Evolutionary conservation across 2,888 invertebrate species (phyloP), one percentile per base, ranked within the genome.

Genomic region (Cistogaster globosa): DNA sequence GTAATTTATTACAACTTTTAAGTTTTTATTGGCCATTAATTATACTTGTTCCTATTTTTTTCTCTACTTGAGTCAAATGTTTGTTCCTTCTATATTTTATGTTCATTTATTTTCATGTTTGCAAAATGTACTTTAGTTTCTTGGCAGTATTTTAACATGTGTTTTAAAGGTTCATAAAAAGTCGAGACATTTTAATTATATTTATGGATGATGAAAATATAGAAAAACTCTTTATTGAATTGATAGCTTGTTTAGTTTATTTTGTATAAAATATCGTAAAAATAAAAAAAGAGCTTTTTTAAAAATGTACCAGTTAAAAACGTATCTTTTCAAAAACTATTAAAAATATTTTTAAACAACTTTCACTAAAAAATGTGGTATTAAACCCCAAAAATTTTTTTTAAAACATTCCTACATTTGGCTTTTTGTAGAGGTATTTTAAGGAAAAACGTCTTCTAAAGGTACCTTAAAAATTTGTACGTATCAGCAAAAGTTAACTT

Each of bases 1-100:
- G 55, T 62, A 69, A 84, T 84, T 79, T 79, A 69, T 79, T 75
- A 65, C 68, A 65, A 51, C 79, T 65, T 83, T 84, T 75, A 69
- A 75, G 79, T 75, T 84, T 79, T 79, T 84, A 71, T 84, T 65
- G 75, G 69, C 75, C 83, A 84, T 84, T 84, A 84, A 79, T 84
- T 79, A 75, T 71, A 38, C 57, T 58, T 71, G 45, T 67, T 69
- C 55, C 45, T 48, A 18, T 26, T 32, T 5, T n/a, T 65, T 18
- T 68, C 32, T 68, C 45, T 45, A 16, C 48, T 32, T 9, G 1
- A 8, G 32, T 42, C 36, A 12, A 53, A 18, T 48, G 22, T 22
- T 57, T 20, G 16, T 32, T 53, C 5, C 16, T 26, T 75, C 42
- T 38, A 8, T 48, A 20, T 26, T 68, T 58, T 26, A 55, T 36